A percentile compares a stretch with the other conserved stretches of the same genome.
These are phyloP conservation scores for Bettongia penicillata DNA, from an alignment of 2,113 vertebrate species.

Conservation along the genomic window DNA sequence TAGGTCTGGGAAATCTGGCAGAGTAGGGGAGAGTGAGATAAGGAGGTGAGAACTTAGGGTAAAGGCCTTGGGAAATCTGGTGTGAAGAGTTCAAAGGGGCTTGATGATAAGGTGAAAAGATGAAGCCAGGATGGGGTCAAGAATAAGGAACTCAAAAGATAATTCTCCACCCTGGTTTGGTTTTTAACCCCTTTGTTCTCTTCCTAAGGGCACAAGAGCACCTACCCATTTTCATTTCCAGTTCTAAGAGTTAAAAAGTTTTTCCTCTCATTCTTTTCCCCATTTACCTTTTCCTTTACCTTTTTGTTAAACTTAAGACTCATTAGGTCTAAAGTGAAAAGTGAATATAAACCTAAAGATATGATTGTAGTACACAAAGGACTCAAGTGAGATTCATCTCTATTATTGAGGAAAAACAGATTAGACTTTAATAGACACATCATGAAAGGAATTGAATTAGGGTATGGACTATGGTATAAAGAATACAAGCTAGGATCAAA, in stretches of 20 bases:
- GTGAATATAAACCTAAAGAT: not conserved
- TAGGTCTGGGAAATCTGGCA: not conserved
- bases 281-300: not conserved
- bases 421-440: constrained; percentile 5
- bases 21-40: not conserved
- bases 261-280: not conserved
- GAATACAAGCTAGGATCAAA: not conserved
- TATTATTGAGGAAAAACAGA: not conserved
- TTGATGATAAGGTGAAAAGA: not conserved
- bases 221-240: not conserved
- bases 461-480: not conserved
- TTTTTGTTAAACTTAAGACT: not conserved
- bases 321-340: not conserved
- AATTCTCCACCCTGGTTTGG: not conserved
- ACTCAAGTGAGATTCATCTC: not conserved
- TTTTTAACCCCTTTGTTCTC: not conserved
- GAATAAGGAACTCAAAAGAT: not conserved
- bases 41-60: not conserved
- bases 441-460: not conserved
- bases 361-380: not conserved
- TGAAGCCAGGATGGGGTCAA: not conserved
- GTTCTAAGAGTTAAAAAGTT: not conserved
- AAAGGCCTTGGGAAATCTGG: not conserved
- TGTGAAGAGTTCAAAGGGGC: not conserved
- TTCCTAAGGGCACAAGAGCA: not conserved